Conservation (phyloP, 2,113 vertebrate species). For the Saiga tatarica region DNA sequence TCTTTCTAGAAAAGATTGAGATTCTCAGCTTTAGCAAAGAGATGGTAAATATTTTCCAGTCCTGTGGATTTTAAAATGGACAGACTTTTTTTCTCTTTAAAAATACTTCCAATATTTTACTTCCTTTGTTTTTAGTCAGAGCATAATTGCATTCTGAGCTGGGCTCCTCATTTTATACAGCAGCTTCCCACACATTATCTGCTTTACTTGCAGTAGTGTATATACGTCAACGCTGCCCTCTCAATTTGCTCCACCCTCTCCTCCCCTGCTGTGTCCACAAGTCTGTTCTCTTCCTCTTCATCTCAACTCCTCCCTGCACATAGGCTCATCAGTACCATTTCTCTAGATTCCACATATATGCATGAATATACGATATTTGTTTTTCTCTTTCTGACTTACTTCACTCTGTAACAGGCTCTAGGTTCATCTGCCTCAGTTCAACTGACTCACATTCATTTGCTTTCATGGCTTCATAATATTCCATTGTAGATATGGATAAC, state of each 20-base stretch:
- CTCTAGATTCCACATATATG: background rate
- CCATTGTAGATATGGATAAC: background rate
- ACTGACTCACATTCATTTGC: background rate
- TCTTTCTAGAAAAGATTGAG: background rate
- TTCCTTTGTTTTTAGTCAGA: background rate
- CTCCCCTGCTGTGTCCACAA: background rate
- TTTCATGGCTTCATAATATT: background rate
- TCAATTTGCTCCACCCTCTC: background rate
- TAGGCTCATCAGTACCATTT: background rate
- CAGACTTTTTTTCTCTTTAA: background rate
- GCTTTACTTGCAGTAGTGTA: background rate
- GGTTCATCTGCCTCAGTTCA: background rate
- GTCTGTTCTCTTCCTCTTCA: background rate
- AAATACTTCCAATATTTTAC: background rate
- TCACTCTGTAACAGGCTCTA: background rate
- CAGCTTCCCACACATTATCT: background rate
- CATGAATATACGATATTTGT: background rate
- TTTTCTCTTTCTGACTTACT: background rate
- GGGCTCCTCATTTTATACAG: background rate
- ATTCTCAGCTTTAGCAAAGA: background rate
- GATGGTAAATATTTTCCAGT: no score
- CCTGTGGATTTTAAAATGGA: background rate
- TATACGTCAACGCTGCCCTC: background rate
- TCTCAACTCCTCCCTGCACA: background rate
- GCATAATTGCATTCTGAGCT: background rate